Percentiles rank a stretch among this genome's conserved stretches.
These are phyloP conservation scores for Liparis tanakae DNA, from an alignment of 2,797 vertebrate species.

Conservation along the genomic window DNA sequence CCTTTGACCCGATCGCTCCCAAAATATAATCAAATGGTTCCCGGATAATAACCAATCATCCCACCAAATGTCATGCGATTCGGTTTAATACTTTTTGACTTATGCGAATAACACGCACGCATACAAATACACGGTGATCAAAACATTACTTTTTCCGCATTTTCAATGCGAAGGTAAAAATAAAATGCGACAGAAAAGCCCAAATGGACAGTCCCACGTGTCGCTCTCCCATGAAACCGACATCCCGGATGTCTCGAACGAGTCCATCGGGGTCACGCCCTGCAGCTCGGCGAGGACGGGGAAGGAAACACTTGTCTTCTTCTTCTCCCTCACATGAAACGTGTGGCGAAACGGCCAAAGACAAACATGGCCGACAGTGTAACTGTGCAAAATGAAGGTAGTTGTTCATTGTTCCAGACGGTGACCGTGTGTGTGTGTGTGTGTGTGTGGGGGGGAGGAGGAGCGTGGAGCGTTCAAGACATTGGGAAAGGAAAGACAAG, in stretches of 20 bases:
- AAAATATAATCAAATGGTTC: too few relatives aligned
- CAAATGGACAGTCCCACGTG: background rate
- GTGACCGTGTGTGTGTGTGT: background rate
- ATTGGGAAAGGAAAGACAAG: constrained; percentile 26
- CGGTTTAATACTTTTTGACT: too few relatives aligned
- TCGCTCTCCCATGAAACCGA: background rate
- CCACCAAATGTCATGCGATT: too few relatives aligned
- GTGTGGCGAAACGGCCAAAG: background rate
- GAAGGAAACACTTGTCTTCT: constrained; percentile 24
- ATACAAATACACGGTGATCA: too few relatives aligned
- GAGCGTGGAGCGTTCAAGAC: background rate
- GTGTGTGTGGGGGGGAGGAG: too few relatives aligned
- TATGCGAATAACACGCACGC: too few relatives aligned
- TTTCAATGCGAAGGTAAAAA: too few relatives aligned
- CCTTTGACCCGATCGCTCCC: too few relatives aligned
- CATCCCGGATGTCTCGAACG: background rate
- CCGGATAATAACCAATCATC: too few relatives aligned
- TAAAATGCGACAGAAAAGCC: background rate
- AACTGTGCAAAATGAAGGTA: background rate
- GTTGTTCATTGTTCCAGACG: constrained; percentile 2
- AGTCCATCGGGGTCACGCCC: constrained; percentile 12
- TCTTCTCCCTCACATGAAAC: background rate
- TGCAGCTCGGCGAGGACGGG: constrained; percentile 6
- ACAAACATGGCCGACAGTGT: background rate
- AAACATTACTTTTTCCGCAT: too few relatives aligned